phyloP scores from a whole-genome alignment of 2,888 invertebrate genomes.

The Gasteruption jaculator region DNA sequence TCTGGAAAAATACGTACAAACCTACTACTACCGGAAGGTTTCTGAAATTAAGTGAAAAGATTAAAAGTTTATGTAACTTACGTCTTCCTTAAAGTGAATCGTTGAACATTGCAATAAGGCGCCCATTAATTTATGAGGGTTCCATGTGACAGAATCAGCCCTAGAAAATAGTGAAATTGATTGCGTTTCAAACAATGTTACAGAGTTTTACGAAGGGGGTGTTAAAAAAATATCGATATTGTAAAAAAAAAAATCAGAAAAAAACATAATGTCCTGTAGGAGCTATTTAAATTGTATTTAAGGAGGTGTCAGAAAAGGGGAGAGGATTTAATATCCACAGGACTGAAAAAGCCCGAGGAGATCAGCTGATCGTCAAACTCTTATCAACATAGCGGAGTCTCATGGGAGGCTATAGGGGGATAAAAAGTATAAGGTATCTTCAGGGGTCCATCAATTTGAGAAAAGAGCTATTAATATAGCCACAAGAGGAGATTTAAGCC shows the following conservation, averaged over 20 bases:
- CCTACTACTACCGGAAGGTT: no score
- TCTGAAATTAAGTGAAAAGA: no score
- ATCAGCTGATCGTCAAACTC: constrained; percentile 43
- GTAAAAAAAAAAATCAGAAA: no score
- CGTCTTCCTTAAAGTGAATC: constrained; percentile 94
- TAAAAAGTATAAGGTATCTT: constrained; percentile 40
- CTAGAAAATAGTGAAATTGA: constrained; percentile 64
- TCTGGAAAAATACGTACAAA: no score
- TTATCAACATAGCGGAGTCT: constrained; percentile 34
- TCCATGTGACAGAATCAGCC: constrained; percentile 97
- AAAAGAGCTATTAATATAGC: constrained; percentile 46
- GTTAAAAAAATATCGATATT: no score
- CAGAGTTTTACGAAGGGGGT: no score
- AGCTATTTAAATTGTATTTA: constrained; percentile 16
- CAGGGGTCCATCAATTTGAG: constrained; percentile 45
- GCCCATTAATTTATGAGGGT: constrained; percentile 99
- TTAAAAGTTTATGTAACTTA: constrained; percentile 54
- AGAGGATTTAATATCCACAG: constrained; percentile 15
- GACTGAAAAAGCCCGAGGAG: constrained; percentile 28
- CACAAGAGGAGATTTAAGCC: constrained; percentile 40
- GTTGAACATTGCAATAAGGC: constrained; percentile 95
- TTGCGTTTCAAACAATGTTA: no score
- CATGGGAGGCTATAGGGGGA: constrained; percentile 38
- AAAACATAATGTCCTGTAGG: no score
- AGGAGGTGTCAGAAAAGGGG: constrained; percentile 15